phyloP scores from a whole-genome alignment of 2,888 invertebrate genomes.

The Elysia crispata region DNA sequence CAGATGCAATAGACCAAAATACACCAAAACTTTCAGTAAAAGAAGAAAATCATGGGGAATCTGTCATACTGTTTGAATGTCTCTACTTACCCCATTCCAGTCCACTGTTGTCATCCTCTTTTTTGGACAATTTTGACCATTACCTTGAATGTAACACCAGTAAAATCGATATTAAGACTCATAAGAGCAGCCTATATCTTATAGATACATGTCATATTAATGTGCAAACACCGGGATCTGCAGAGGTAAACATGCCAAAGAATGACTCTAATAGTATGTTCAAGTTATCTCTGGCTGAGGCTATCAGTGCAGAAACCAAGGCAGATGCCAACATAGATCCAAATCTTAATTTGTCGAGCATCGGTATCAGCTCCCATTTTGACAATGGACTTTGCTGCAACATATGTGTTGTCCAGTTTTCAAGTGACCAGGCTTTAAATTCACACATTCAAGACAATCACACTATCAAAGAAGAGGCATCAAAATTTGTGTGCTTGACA shows the following conservation, averaged over 20 bases:
- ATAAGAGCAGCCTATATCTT: no score
- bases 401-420: slow-evolving; percentile 30
- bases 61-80: slow-evolving; percentile 25
- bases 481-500: background rate
- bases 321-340: background rate
- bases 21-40: background rate
- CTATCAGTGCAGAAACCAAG: background rate
- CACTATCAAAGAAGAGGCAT: slow-evolving; percentile 11
- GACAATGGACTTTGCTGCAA: background rate
- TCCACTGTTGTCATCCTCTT: background rate
- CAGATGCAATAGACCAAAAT: background rate
- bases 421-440: slow-evolving; percentile 13
- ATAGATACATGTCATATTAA: no score
- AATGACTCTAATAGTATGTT: no score
- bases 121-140: slow-evolving; percentile 36
- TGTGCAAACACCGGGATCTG: no score
- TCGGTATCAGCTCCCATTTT: background rate
- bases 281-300: background rate
- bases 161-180: slow-evolving; percentile 3
- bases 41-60: background rate
- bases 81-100: background rate
- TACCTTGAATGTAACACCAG: slow-evolving; percentile 32
- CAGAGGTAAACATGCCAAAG: no score
- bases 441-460: slow-evolving; percentile 28
- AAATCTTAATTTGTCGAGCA: background rate